Evolutionary conservation across 2,113 vertebrate genomes (phyloP).

Genomic region (Oncorhynchus kisutch): DNA sequence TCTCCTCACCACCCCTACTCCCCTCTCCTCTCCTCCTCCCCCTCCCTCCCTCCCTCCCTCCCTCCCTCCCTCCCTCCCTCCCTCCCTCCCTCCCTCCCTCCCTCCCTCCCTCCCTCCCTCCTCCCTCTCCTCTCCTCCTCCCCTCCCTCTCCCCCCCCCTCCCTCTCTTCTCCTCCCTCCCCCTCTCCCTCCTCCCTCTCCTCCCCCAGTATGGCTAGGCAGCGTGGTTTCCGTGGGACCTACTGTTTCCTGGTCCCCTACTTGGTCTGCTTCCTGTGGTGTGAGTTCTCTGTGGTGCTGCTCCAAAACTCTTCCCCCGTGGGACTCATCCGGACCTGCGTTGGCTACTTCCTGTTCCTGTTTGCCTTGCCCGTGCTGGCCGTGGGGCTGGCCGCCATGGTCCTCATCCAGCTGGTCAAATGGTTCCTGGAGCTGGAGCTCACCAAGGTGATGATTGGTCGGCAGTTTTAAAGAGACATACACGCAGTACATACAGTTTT

Average conservation of each 20-base stretch:
- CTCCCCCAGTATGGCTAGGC: conserved; percentile 80
- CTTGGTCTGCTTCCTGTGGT: conserved; percentile 98
- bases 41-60: no score
- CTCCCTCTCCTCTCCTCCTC: neutral
- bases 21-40: neutral
- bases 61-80: neutral
- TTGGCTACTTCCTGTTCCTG: conserved; percentile 92
- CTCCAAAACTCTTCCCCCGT: conserved; percentile 83
- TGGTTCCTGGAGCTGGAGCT: conserved; percentile 91
- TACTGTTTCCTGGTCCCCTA: conserved; percentile 96
- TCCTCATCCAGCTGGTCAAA: conserved; percentile 82
- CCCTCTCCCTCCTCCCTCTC: neutral
- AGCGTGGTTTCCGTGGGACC: conserved; percentile 86
- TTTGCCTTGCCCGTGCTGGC: conserved; percentile 88
- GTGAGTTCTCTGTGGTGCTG: conserved; percentile 87
- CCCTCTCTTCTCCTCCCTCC: neutral
- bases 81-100: no score
- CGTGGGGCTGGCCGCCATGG: conserved; percentile 79
- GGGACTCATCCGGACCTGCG: conserved; percentile 88
- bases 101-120: neutral
- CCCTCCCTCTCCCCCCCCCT: no score
- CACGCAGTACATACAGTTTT: no score
- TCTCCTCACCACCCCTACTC: neutral
- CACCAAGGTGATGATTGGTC: conserved; percentile 65
- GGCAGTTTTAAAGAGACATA: no score